A percentile compares a stretch with the other conserved stretches of the same genome.
These are phyloP conservation scores for Pachliopta kotzebuea DNA, from an alignment of 2,888 invertebrate species.

Conservation along the genomic window DNA sequence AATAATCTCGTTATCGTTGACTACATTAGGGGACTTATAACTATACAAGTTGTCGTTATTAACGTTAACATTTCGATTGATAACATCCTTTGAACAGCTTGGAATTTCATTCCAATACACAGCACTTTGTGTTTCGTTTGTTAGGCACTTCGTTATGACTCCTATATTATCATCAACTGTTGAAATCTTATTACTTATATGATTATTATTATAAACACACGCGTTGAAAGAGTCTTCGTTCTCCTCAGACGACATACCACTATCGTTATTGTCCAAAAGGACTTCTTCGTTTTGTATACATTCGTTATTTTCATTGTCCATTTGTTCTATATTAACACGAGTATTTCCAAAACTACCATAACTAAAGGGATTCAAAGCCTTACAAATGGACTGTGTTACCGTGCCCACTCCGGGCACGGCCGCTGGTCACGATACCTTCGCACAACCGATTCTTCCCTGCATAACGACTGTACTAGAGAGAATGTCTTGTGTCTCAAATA, in stretches of 20 bases:
- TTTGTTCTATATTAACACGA: constrained; percentile 44
- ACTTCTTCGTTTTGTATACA: constrained; percentile 33
- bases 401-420: constrained; percentile 72
- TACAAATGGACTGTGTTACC: constrained; percentile 42
- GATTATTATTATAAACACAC: constrained; percentile 46
- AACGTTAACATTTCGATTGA: constrained; percentile 52
- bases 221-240: constrained; percentile 63
- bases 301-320: constrained; percentile 37
- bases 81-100: constrained; percentile 65
- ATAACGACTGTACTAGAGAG: constrained; percentile 59
- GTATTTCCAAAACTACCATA: constrained; percentile 70
- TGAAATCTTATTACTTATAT: constrained; percentile 47
- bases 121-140: constrained; percentile 56
- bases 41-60: constrained; percentile 43
- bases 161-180: constrained; percentile 47
- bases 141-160: constrained; percentile 73
- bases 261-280: constrained; percentile 46
- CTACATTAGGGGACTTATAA: constrained; percentile 32
- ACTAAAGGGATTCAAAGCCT: constrained; percentile 44
- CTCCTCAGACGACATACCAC: constrained; percentile 75
- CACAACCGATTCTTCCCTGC: constrained; percentile 56
- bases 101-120: constrained; percentile 74
- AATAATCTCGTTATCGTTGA: constrained; percentile 35
- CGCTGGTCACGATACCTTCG: constrained; percentile 71
- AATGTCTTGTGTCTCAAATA: constrained; percentile 59